Base-by-base conservation (phyloP, 1,140 invertebrate genomes). In the Pachypeltis micranthus region DNA sequence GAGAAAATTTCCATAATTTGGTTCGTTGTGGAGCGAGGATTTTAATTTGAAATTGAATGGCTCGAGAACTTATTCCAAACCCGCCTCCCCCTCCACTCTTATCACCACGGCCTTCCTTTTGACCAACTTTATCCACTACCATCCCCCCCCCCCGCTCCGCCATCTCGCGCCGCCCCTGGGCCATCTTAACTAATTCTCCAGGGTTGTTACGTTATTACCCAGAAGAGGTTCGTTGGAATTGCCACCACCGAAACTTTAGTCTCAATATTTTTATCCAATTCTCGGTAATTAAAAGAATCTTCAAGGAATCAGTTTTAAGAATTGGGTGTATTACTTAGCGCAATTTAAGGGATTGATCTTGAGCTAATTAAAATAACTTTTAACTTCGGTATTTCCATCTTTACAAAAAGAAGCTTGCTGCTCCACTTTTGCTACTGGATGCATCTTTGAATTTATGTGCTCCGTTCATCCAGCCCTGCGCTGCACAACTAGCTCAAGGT, bases 1-100 rank as follows among this genome's bases (percentile, higher is more conserved):
- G 47, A 10, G 7, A 51, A 51, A 51, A 51, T 51, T 51, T 51
- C 47, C 47, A 51, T 51, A 51, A 51, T 51, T 51, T 21, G 47
- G 47, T 51, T 51, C 47, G 47, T 51, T 51, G 47, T 16, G 47
- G 7, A 21, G 47, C 47, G 47, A 51, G 47, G 47, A 51, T 51
- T 51, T 51, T 51, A 51, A 51, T 51, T 51, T 51, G 47, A 51
- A 51, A 51, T 51, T 51, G 47, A 51, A 51, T 51, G 47, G 47
- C 47, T 21, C 7, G 19, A 21, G 47, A 51, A 51, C 47, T 51
- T 51, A 4, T 51, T 39, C 34, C 7, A n/a, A 39, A n/a, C 47
- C 47, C 7, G 21, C 7, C 7, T 14, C 47, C 47, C 4, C 47
- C 23, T 51, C 19, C 47, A 16, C 47, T 21, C 23, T 51, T 21